Percentiles rank a stretch among this genome's conserved stretches.
Evolutionary conservation across 2,113 vertebrate species (phyloP).

Genomic region (Odontophorus gujanensis): DNA sequence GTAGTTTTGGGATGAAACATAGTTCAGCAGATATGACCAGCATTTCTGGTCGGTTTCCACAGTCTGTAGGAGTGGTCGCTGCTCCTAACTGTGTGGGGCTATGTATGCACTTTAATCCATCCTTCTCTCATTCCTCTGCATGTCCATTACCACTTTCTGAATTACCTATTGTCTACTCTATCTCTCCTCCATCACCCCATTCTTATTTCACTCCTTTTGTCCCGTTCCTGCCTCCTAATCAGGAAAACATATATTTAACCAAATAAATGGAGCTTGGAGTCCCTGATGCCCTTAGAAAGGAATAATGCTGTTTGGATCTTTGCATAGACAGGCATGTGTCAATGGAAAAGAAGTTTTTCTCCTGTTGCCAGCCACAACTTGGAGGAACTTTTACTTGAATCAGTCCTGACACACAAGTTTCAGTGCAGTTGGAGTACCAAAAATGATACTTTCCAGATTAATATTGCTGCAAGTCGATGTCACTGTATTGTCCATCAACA

Average conservation of each 20-base stretch:
- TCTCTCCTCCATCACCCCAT: not conserved
- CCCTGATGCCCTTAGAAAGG: not conserved
- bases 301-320: not conserved
- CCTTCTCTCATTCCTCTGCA: not conserved
- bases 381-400: not conserved
- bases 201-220: not conserved
- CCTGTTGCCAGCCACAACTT: not conserved
- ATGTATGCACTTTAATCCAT: not conserved
- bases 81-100: not conserved
- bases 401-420: not conserved
- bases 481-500: fast-evolving
- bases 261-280: not conserved
- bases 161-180: fast-evolving
- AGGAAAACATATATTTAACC: not conserved
- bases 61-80: too few species aligned
- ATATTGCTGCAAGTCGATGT: not conserved
- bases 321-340: not conserved
- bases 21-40: not conserved
- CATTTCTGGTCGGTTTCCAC: fast-evolving
- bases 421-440: not conserved
- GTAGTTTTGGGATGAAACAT: not conserved
- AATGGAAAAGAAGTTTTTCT: not conserved
- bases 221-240: not conserved
- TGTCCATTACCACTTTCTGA: not conserved
- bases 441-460: not conserved